Conservation (phyloP, 2,888 invertebrate genomes). For the Gandaritis pyraliata region DNA sequence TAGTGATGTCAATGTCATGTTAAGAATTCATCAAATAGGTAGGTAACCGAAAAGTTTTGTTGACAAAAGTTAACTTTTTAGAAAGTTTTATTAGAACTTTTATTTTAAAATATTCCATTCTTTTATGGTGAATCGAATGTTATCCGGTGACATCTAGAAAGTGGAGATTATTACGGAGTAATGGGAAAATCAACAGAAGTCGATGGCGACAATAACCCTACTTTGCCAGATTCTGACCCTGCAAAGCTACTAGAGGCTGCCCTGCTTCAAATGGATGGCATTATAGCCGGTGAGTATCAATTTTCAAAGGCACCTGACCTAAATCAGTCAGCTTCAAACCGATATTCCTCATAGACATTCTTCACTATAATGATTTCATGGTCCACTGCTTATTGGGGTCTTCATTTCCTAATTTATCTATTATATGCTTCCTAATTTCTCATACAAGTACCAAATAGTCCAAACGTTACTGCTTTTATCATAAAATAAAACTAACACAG, state of each 20-base stretch:
- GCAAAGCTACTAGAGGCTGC: constrained; percentile 94
- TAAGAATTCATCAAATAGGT: constrained; percentile 4
- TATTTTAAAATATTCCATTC: constrained; percentile 28
- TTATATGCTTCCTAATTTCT: constrained; percentile 15
- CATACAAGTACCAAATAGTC: neutral
- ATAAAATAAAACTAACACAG: neutral
- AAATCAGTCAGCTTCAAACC: constrained; percentile 5
- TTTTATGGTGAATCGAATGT: constrained; percentile 31
- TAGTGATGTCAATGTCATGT: constrained; percentile 19
- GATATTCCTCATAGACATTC: constrained; percentile 14
- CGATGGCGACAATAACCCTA: constrained; percentile 80
- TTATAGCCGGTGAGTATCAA: constrained; percentile 88
- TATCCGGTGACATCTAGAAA: constrained; percentile 24
- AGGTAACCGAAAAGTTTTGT: constrained; percentile 73
- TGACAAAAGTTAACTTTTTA: constrained; percentile 68
- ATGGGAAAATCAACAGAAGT: constrained; percentile 79
- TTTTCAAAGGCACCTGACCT: constrained; percentile 1
- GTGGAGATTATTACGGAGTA: constrained; percentile 49
- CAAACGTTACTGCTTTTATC: neutral
- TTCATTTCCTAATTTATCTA: constrained; percentile 45
- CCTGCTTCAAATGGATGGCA: constrained; percentile 94
- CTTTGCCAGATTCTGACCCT: constrained; percentile 90
- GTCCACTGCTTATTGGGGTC: constrained; percentile 59
- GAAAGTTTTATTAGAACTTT: constrained; percentile 44
- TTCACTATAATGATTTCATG: constrained; percentile 48